Conservation (phyloP, 1,140 invertebrate species). For the Hypsibius dujardini region DNA sequence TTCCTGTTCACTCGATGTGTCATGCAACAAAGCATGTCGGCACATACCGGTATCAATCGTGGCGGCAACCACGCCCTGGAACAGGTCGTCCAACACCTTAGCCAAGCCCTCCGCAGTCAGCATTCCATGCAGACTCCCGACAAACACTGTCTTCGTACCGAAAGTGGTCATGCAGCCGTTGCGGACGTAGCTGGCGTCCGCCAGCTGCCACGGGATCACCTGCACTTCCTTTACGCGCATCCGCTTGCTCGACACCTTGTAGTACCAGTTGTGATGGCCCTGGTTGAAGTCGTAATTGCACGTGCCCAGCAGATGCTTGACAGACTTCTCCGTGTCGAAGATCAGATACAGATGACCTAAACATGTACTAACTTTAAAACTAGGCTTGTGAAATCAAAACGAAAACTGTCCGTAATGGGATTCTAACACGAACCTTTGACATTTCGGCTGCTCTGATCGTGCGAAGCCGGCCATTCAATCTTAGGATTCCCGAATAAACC, state of each 20-base stretch:
- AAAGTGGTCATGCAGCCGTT: constrained; percentile 52
- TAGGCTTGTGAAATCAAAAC: not conserved
- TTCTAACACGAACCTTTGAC: not conserved
- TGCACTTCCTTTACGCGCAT: constrained; percentile 75
- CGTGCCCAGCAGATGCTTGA: constrained; percentile 52
- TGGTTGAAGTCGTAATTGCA: constrained; percentile 52
- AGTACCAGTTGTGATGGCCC: constrained; percentile 59
- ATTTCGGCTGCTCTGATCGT: not conserved
- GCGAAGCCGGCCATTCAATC: constrained; percentile 61
- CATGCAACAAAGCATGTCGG: not conserved
- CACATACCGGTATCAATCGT: not conserved
- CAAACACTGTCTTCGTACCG: constrained; percentile 67
- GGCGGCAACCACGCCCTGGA: not conserved
- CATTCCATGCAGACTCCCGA: constrained; percentile 91
- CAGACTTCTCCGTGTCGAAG: not conserved
- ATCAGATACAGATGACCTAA: not conserved
- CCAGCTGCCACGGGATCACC: constrained; percentile 84
- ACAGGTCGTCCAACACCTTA: not conserved
- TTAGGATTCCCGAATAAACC: not conserved
- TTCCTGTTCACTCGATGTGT: too few species aligned
- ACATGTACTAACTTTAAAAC: not conserved
- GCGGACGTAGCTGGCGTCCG: constrained; percentile 72
- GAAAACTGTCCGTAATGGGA: not conserved
- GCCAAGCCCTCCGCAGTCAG: constrained; percentile 65
- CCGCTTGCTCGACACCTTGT: constrained; percentile 66